These are phyloP conservation scores for Porites lobata DNA, from an alignment of 92 coral and sea anemone genomes.

Conservation along the genomic window DNA sequence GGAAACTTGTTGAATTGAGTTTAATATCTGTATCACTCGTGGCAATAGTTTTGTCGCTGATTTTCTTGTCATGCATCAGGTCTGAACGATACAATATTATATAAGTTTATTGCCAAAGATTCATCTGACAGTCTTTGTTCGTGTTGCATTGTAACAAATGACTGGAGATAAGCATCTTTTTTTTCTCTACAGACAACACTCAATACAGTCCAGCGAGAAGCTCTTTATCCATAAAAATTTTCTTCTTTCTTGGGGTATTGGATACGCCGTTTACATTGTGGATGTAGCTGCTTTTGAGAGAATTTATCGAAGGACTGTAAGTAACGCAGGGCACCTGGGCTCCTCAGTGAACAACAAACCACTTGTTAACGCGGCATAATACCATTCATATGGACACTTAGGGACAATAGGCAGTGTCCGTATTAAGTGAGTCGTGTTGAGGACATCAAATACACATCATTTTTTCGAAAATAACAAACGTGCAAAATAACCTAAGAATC, in stretches of 20 bases:
- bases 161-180: background rate
- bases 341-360: too few species aligned
- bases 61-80: slow-evolving; percentile 1
- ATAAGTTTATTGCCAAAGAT: background rate
- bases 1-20: background rate
- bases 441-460: too few species aligned
- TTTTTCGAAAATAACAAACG: too few species aligned
- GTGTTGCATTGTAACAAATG: background rate
- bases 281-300: slow-evolving; percentile 30
- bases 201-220: slow-evolving; percentile 9
- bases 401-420: too few species aligned
- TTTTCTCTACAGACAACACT: background rate
- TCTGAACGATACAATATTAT: background rate
- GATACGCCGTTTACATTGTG: slow-evolving; percentile 41
- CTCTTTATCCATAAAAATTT: slow-evolving; percentile 45
- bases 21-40: slow-evolving; percentile 9
- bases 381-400: too few species aligned
- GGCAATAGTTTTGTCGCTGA: slow-evolving; percentile 7
- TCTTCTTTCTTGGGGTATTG: slow-evolving; percentile 35
- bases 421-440: too few species aligned
- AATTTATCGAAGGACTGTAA: slow-evolving; percentile 33
- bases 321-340: background rate
- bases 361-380: too few species aligned
- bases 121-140: background rate
- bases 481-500: too few species aligned